Base-by-base conservation (phyloP, 1,140 invertebrate species). In the Eciton burchellii region DNA sequence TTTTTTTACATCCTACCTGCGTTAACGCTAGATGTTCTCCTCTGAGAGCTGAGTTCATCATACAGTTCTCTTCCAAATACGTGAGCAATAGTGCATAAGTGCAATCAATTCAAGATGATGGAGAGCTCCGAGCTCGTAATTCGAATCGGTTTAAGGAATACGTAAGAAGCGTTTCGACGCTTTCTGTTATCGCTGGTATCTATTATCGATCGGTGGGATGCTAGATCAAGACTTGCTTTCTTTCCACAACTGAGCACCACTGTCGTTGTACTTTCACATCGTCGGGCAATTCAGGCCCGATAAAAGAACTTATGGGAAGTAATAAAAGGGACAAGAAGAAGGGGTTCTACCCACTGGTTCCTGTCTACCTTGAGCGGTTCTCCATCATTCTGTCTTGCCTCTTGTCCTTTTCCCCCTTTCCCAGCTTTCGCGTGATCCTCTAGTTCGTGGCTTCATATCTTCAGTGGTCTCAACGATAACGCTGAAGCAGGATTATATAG, bases 221-320 rank as follows among this genome's bases (percentile, higher is more conserved):
- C 29, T 41, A 62, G n/a, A 52, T 71, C 12, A 57, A 59, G 62
- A 65, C 59, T 70, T n/a, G n/a, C n/a, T n/a, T n/a, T n/a, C n/a
- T 71, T 74, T 65, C 26, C n/a, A 21, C 12, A 72, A 6, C 12
- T 81, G 89, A 91, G 87, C 74, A 88, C 85, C 88, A 82, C 90
- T 91, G 89, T 49, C 62, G 70, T 86, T 83, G n/a, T n/a, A 90
- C 88, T 90, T 90, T 91, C 90, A 90, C 89, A 24, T 84, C 81
- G 49, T 72, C 29, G 16, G 59, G 59, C 57, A 83, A 84, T 85
- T 87, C 74, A 81, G 45, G 21, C 52, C 54, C 65, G 68, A 77
- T 85, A 56, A 83, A 88, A 87, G 83, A 88, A 88, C 72, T 83
- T 73, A 82, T 85, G 60, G 49, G 74, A 70, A 63, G 52, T 76